Percentiles rank a stretch among this genome's conserved stretches.
Conservation (phyloP, 2,888 invertebrate species). For the Galerucella pusilla region DNA sequence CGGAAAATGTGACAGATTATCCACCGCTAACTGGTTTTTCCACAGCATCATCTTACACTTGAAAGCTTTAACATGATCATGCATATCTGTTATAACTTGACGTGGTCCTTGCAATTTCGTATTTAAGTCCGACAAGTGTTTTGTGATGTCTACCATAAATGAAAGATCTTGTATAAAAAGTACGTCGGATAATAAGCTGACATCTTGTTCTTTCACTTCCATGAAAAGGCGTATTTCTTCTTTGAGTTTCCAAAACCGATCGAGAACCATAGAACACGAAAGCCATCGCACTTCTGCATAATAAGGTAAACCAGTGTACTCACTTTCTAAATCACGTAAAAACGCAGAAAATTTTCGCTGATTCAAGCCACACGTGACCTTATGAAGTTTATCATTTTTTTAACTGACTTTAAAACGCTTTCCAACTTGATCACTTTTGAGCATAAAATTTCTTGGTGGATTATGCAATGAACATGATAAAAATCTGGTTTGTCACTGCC, state of each 20-base stretch:
- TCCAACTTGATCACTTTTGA: slow-evolving; percentile 12
- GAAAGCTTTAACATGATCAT: too few relatives aligned
- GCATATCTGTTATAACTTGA: too few relatives aligned
- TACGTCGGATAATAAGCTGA: too few relatives aligned
- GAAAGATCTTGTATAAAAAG: too few relatives aligned
- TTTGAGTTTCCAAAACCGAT: slow-evolving; percentile 1
- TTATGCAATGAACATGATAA: neutral
- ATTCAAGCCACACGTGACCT: slow-evolving; percentile 9
- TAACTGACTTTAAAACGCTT: neutral
- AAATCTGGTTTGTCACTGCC: slow-evolving; percentile 4
- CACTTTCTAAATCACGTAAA: neutral
- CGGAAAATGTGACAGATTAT: too few relatives aligned
- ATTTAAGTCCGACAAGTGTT: too few relatives aligned
- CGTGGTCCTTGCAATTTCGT: too few relatives aligned
- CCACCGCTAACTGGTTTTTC: too few relatives aligned
- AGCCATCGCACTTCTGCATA: neutral
- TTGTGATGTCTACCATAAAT: too few relatives aligned
- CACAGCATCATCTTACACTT: too few relatives aligned
- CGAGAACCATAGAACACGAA: neutral
- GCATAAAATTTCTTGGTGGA: neutral
- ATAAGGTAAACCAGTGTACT: neutral
- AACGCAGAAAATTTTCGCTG: slow-evolving; percentile 8
- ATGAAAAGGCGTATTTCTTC: neutral
- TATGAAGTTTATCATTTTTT: slow-evolving; percentile 3
- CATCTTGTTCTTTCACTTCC: too few relatives aligned